Conservation (phyloP, 2,888 invertebrate species). For the Caenorhabditis sp. region DNA sequence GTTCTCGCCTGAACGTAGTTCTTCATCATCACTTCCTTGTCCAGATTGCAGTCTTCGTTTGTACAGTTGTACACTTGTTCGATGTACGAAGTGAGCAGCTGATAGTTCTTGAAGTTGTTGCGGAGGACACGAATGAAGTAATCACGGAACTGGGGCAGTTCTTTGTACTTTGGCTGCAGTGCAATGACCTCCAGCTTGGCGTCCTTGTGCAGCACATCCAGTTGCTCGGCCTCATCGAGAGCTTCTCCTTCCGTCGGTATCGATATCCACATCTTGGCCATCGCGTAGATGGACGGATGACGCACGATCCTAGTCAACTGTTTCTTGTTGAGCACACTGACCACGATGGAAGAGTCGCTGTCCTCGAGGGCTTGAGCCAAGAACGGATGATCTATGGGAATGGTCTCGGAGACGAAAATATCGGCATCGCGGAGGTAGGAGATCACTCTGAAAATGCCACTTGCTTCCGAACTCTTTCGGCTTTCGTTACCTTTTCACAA, state of each 20-base stretch:
- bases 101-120: slow-evolving; percentile 77
- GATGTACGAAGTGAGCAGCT: slow-evolving; percentile 75
- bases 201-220: slow-evolving; percentile 52
- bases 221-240: slow-evolving; percentile 62
- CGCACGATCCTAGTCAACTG: slow-evolving; percentile 55
- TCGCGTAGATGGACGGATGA: slow-evolving; percentile 52
- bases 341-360: slow-evolving; percentile 70
- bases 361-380: slow-evolving; percentile 69
- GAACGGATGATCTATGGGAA: slow-evolving; percentile 68
- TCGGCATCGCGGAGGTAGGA: slow-evolving; percentile 66
- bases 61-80: slow-evolving; percentile 73
- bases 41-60: slow-evolving; percentile 57
- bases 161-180: slow-evolving; percentile 68
- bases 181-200: slow-evolving; percentile 62
- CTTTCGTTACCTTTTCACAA: slow-evolving; percentile 48
- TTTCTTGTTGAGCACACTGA: slow-evolving; percentile 68
- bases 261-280: slow-evolving; percentile 69
- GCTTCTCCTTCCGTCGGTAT: slow-evolving; percentile 70
- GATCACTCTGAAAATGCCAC: slow-evolving; percentile 55
- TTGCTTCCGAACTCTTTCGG: no score
- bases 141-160: slow-evolving; percentile 73
- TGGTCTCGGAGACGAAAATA: slow-evolving; percentile 70
- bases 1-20: slow-evolving; percentile 64
- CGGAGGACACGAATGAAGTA: slow-evolving; percentile 77
- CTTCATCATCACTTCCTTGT: slow-evolving; percentile 58